A percentile compares a stretch with the other conserved stretches of the same genome.
phyloP scores from a whole-genome alignment of 2,888 invertebrate genomes.

The Cantharis rufa region DNA sequence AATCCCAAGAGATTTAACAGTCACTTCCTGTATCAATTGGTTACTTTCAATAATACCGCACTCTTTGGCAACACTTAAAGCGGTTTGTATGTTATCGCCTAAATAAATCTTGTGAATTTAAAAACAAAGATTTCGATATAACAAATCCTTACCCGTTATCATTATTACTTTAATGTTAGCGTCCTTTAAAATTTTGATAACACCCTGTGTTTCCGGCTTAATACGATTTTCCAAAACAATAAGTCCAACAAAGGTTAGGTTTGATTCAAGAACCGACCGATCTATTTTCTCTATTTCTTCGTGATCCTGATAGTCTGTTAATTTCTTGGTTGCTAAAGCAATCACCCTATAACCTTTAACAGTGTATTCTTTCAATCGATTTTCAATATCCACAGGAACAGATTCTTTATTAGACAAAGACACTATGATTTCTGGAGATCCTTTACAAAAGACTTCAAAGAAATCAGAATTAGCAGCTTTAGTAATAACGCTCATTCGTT shows the following conservation, averaged over 20 bases:
- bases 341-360: constrained; percentile 92
- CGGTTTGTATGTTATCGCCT: constrained; percentile 88
- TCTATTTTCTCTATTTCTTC: constrained; percentile 71
- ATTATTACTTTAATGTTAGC: constrained; percentile 91
- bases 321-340: constrained; percentile 74
- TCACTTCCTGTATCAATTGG: constrained; percentile 12
- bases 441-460: constrained; percentile 85
- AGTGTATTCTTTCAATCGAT: constrained; percentile 79
- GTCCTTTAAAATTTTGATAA: constrained; percentile 75
- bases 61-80: constrained; percentile 87
- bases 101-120: constrained; percentile 23
- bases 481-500: constrained; percentile 87
- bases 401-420: constrained; percentile 73
- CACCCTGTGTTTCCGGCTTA: constrained; percentile 82
- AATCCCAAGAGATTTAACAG: background rate
- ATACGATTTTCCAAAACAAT: constrained; percentile 93
- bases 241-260: constrained; percentile 82
- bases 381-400: constrained; percentile 77
- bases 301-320: constrained; percentile 63
- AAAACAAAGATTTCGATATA: background rate
- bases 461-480: constrained; percentile 72
- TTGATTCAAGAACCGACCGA: constrained; percentile 79
- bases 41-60: constrained; percentile 73
- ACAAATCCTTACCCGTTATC: constrained; percentile 79
- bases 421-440: constrained; percentile 89